These are phyloP conservation scores for Druon quercuslanigerum DNA, from an alignment of 1,140 invertebrate genomes.

Conservation along the genomic window DNA sequence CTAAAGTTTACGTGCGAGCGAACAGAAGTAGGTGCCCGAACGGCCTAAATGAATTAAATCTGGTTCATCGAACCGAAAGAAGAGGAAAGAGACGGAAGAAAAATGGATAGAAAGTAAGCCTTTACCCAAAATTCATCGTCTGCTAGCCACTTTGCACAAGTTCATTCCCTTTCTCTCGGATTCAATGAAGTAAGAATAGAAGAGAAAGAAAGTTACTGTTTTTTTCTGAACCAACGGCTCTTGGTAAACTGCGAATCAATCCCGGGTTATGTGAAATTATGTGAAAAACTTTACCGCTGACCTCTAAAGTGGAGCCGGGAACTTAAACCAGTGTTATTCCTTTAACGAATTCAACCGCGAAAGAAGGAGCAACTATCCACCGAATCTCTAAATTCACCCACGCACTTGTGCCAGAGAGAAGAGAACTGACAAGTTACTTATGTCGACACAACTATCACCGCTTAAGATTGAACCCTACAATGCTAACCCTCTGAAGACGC, in stretches of 20 bases:
- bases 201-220: slow-evolving; percentile 46
- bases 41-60: slow-evolving; percentile 65
- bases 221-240: slow-evolving; percentile 55
- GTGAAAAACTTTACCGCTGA: slow-evolving; percentile 66
- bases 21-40: slow-evolving; percentile 54
- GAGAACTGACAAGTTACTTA: too few relatives aligned
- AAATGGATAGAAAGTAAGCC: slow-evolving; percentile 42
- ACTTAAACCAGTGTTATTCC: slow-evolving; percentile 10
- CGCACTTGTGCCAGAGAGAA: too few relatives aligned
- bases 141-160: slow-evolving; percentile 55
- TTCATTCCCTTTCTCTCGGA: slow-evolving; percentile 50
- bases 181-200: slow-evolving; percentile 44
- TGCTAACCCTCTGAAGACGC: too few relatives aligned
- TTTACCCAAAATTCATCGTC: slow-evolving; percentile 63
- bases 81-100: slow-evolving; percentile 50
- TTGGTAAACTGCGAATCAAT: slow-evolving; percentile 56
- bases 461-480: too few relatives aligned
- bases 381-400: too few relatives aligned
- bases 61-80: slow-evolving; percentile 64
- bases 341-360: slow-evolving; percentile 1
- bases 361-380: neutral
- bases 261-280: slow-evolving; percentile 63
- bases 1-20: slow-evolving; percentile 57
- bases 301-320: slow-evolving; percentile 30
- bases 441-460: too few relatives aligned